phyloP scores from a whole-genome alignment of 2,888 invertebrate genomes.

The Drosophila fulvimacula region DNA sequence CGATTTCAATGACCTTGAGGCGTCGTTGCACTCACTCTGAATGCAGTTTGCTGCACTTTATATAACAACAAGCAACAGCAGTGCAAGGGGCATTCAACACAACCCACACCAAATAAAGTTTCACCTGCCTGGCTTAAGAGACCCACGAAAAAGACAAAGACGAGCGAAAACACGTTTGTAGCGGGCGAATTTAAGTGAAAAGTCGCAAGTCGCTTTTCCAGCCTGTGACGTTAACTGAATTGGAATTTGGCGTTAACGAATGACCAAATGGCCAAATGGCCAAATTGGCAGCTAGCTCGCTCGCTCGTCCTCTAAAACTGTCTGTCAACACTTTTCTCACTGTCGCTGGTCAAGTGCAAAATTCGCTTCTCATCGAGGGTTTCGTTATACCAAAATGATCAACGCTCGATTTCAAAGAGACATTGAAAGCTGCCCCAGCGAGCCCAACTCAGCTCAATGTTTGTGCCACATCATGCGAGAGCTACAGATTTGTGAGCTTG shows the following conservation, averaged over 20 bases:
- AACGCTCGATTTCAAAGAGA: constrained; percentile 48
- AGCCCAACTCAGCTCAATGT: neutral
- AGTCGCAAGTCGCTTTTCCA: constrained; percentile 61
- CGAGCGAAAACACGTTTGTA: constrained; percentile 62
- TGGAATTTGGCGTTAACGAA: constrained; percentile 58
- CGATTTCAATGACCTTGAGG: constrained; percentile 78
- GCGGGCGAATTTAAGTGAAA: constrained; percentile 69
- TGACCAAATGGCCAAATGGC: constrained; percentile 17
- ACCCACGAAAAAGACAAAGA: constrained; percentile 27
- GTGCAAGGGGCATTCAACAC: constrained; percentile 6
- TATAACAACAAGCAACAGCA: constrained; percentile 44
- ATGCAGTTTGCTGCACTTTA: constrained; percentile 43
- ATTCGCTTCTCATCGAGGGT: constrained; percentile 48
- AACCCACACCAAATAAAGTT: constrained; percentile 63
- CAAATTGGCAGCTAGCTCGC: constrained; percentile 42
- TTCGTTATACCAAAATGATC: constrained; percentile 54
- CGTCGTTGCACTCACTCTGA: constrained; percentile 54
- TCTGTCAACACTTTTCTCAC: constrained; percentile 43
- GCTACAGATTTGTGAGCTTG: constrained; percentile 45
- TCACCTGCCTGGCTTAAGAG: constrained; percentile 64
- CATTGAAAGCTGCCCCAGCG: constrained; percentile 40
- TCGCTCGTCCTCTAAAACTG: constrained; percentile 26
- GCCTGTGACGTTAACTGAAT: constrained; percentile 41
- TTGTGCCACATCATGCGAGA: constrained; percentile 44
- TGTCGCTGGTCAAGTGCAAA: constrained; percentile 53